Conservation (phyloP, 1,140 invertebrate genomes). For the Mizuhopecten yessoensis region DNA sequence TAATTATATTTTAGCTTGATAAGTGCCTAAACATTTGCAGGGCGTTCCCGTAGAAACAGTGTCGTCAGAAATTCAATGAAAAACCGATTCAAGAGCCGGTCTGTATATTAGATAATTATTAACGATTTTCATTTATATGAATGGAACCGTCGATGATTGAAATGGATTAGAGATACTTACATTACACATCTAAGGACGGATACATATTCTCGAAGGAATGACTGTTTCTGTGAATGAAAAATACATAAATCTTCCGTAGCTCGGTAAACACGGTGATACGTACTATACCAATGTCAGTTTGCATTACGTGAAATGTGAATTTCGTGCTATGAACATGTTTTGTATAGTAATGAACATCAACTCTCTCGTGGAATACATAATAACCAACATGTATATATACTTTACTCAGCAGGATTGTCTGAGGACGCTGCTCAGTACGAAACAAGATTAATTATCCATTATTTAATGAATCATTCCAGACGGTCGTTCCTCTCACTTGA, state of each 20-base stretch:
- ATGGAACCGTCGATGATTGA: neutral
- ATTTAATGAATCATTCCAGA: too few relatives aligned
- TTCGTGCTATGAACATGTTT: neutral
- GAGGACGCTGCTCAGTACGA: too few relatives aligned
- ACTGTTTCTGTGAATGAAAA: neutral
- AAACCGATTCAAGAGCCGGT: neutral
- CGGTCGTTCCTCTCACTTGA: too few relatives aligned
- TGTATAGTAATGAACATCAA: neutral
- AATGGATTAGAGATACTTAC: neutral
- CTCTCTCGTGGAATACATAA: too few relatives aligned
- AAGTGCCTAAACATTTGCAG: neutral
- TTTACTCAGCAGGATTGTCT: too few relatives aligned
- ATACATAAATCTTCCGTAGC: neutral
- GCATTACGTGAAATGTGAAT: neutral
- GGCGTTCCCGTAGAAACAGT: neutral
- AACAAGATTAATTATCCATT: too few relatives aligned
- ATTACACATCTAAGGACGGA: neutral
- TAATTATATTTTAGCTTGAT: neutral
- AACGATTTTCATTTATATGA: neutral
- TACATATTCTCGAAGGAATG: neutral
- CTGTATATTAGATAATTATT: neutral
- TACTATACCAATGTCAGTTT: neutral
- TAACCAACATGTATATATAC: too few relatives aligned
- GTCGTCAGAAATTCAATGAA: neutral
- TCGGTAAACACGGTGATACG: neutral